phyloP scores from a whole-genome alignment of 2,888 invertebrate genomes.

The Himalopsyche japonica region DNA sequence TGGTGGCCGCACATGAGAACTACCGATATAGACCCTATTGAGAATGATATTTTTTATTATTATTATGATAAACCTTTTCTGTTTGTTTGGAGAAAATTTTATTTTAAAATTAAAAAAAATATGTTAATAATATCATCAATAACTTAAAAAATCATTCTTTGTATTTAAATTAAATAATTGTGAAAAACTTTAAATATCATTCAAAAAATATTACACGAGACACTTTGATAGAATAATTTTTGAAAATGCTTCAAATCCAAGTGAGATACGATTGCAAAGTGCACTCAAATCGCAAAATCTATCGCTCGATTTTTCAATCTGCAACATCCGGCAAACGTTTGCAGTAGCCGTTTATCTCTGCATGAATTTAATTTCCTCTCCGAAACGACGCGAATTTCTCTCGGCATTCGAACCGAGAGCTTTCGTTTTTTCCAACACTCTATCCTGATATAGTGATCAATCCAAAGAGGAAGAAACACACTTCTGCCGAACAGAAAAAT shows the following conservation, averaged over 20 bases:
- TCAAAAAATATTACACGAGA: too few species aligned
- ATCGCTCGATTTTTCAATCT: not conserved
- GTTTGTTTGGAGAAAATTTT: too few species aligned
- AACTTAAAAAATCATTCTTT: too few species aligned
- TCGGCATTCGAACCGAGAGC: not conserved
- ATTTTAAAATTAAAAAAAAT: too few species aligned
- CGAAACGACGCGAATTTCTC: conserved; percentile 36
- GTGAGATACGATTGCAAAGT: not conserved
- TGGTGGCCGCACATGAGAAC: too few species aligned
- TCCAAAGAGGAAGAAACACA: not conserved
- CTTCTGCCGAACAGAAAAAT: not conserved
- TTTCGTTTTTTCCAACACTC: not conserved
- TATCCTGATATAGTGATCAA: conserved; percentile 10
- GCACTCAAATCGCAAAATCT: not conserved
- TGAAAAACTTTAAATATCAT: too few species aligned
- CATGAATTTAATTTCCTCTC: conserved; percentile 38
- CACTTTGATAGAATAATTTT: not conserved
- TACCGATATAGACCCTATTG: too few species aligned
- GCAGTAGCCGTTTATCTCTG: not conserved
- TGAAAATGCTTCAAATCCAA: not conserved
- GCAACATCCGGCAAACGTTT: not conserved
- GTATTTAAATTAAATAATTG: too few species aligned
- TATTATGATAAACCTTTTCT: too few species aligned
- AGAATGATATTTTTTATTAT: too few species aligned
- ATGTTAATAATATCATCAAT: too few species aligned